Evolutionary conservation across 2,888 invertebrate species (phyloP), one percentile per base, ranked within the genome.

Genomic region (Tenthredo amoena): DNA sequence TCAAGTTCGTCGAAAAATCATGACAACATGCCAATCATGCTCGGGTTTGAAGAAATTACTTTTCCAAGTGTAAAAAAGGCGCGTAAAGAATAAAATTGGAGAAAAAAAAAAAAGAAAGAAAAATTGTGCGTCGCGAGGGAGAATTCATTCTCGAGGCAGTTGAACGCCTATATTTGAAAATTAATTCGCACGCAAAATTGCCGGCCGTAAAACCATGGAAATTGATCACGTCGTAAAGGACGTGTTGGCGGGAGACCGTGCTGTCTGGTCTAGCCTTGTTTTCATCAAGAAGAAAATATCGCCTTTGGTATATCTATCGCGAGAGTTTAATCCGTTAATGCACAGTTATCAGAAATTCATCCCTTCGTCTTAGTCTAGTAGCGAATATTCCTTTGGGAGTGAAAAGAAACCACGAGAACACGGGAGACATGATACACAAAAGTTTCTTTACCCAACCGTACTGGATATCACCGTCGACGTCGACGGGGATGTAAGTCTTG

Each of bases 231-330:
- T 37, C 71, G 71, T 71, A 71, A 71, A 37, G 18, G 37, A 71
- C 37, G 71, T 71, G 71, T 34, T 6, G n/a, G 62, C 12, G 37
- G 6, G 12, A 37, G 31, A 31, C 26, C 31, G 65, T 9, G 18
- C 15, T 18, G 2, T 71, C 31, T 5, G n/a, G 71, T 71, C n/a
- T 71, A n/a, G 37, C 37, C 18, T 37, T 5, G 34, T 71, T 71
- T 9, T 37, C n/a, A 71, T 18, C 9, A 34, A 21, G 12, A 12
- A n/a, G 15, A 26, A 34, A 31, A 68, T 34, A 40, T 72, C 21
- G 72, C 37, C 37, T 18, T 21, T n/a, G 88, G 87, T 87, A 88
- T 88, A 89, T 90, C 88, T 88, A 89, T 89, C 89, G 89, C 89
- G 87, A 86, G 87, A 86, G 86, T 88, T 84, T 87, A 88, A 89